Evolutionary conservation across 2,797 vertebrate species (phyloP).

Genomic region (Tenualosa thibaudeaui): DNA sequence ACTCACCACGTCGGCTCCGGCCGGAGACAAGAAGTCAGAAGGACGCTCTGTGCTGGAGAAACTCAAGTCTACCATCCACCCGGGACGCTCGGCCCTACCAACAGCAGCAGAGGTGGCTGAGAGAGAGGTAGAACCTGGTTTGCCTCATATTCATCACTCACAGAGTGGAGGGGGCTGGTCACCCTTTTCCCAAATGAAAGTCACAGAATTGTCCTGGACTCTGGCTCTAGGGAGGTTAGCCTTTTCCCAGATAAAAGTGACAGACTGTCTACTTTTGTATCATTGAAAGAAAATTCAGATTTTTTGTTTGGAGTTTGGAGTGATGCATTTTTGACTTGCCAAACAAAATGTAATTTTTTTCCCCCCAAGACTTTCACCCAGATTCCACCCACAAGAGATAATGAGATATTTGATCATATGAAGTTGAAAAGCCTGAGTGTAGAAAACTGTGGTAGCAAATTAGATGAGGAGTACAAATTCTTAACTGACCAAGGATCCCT

Average conservation of each 20-base stretch:
- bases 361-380: no score
- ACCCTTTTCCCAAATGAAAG: no score
- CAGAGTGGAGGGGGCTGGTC: neutral
- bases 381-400: neutral
- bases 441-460: neutral
- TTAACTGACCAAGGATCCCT: neutral
- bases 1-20: conserved; percentile 70
- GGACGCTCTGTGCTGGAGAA: conserved; percentile 83
- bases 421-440: neutral
- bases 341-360: no score
- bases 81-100: conserved; percentile 64
- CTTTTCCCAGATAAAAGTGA: no score
- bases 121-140: conserved; percentile 61
- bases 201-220: no score
- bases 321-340: no score
- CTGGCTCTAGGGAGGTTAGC: no score
- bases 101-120: conserved; percentile 67
- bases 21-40: conserved; percentile 78
- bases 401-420: neutral
- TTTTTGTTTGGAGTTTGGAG: no score
- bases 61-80: conserved; percentile 79
- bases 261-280: neutral
- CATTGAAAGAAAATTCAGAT: no score
- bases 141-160: neutral
- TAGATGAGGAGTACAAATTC: neutral